phyloP scores from a whole-genome alignment of 2,797 vertebrate genomes.

The Pseudopleuronectes americanus region DNA sequence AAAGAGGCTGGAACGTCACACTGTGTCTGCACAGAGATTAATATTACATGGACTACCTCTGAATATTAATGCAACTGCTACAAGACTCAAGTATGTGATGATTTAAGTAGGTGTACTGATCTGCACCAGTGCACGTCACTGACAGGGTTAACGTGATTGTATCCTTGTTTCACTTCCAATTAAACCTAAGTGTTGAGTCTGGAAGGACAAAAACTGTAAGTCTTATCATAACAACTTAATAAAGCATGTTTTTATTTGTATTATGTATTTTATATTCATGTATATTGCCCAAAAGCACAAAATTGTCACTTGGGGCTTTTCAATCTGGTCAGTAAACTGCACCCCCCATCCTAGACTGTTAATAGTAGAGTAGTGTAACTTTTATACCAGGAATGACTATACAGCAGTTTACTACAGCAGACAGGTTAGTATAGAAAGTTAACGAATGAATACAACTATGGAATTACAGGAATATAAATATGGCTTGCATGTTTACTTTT shows the following conservation, averaged over 20 bases:
- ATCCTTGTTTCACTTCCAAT: background rate
- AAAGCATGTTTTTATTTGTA: too few relatives aligned
- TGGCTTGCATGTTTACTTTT: background rate
- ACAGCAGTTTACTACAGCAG: background rate
- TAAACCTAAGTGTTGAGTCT: background rate
- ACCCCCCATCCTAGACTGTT: background rate
- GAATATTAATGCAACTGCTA: too few relatives aligned
- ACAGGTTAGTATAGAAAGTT: background rate
- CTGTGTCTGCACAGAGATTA: constrained; percentile 22
- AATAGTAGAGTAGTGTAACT: background rate
- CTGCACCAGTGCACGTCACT: too few relatives aligned
- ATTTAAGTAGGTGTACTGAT: too few relatives aligned
- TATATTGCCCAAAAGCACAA: too few relatives aligned
- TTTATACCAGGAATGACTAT: background rate
- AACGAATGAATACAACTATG: background rate
- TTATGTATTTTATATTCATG: too few relatives aligned
- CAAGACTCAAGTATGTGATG: too few relatives aligned
- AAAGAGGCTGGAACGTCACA: constrained; percentile 20
- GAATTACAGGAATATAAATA: constrained; percentile 14
- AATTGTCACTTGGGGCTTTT: too few relatives aligned
- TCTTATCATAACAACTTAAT: too few relatives aligned
- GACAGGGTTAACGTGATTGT: background rate
- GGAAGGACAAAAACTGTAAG: background rate
- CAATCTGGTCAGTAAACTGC: too few relatives aligned
- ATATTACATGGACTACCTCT: constrained; percentile 28